Conservation (phyloP, 2,797 vertebrate species). For the Psittacula derbiana region DNA sequence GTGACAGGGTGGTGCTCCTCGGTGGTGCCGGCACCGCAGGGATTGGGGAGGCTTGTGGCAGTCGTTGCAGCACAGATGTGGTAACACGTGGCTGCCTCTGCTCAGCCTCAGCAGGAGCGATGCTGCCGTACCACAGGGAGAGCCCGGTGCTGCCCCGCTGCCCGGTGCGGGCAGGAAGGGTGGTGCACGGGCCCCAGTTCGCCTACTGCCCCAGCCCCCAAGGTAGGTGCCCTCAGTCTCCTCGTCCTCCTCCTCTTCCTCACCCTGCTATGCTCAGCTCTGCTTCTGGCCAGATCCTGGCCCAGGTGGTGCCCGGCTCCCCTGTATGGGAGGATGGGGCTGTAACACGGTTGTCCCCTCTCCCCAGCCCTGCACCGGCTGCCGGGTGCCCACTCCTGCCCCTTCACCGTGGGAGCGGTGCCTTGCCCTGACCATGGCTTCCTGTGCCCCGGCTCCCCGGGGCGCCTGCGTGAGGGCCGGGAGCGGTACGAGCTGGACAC, state of each 20-base stretch:
- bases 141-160: constrained; percentile 54
- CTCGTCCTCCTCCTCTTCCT: background rate
- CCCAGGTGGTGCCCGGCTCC: fast-evolving
- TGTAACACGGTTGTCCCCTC: fast-evolving
- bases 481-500: constrained; percentile 70
- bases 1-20: background rate
- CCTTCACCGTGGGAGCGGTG: constrained; percentile 64
- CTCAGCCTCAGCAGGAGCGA: constrained; percentile 43
- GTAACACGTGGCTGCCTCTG: fast-evolving
- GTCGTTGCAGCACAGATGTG: background rate
- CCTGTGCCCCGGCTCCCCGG: constrained; percentile 76
- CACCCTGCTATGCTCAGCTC: fast-evolving
- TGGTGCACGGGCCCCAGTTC: constrained; percentile 54
- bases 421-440: constrained; percentile 75
- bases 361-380: constrained; percentile 72
- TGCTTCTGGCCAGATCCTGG: background rate
- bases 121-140: constrained; percentile 69
- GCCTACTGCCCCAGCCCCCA: constrained; percentile 68
- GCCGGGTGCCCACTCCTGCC: constrained; percentile 60
- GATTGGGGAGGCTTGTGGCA: fast-evolving
- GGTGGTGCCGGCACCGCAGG: background rate
- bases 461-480: constrained; percentile 73
- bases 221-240: constrained; percentile 48
- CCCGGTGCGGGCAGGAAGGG: constrained; percentile 24
- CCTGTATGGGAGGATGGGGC: background rate